Evolutionary conservation across 1,140 invertebrate species (phyloP), one percentile per base, ranked within the genome.

Genomic region (Halyomorpha halys): DNA sequence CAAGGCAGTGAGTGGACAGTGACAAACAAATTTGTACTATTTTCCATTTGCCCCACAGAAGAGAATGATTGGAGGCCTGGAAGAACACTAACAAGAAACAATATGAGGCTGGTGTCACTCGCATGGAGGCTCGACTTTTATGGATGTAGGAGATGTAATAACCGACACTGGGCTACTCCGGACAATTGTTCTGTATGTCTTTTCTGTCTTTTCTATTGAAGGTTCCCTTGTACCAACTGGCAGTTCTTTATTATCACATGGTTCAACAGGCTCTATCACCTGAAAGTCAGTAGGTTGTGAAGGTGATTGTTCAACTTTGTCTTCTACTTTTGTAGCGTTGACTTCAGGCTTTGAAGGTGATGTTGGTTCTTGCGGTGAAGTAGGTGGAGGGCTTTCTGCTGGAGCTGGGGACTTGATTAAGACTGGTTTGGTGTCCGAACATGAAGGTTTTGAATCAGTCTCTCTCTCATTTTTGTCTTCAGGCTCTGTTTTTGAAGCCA

Each of bases 131-230:
- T 70, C 69, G 19, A 66, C 63, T 62, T 69, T 70, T 18, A 56
- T 63, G 44, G 63, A 51, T 1, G 65, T 23, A n/a, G 69, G 69
- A n/a, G 71, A 71, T 11, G 71, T 72, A 39, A 72, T 72, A 18
- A 72, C 71, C 4, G 71, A 72, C 34, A 72, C 71, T 0, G 71
- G 70, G 56, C 71, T 72, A 34, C 69, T 69, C 23, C 65, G 27
- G 9, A 66, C 70, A 56, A 53, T 61, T 59, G 39, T 66, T 27
- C 51, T 39, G 51, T 18, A 39, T 39, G 23, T 56, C 61, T 27
- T 44, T 34, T 44, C 61, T 45, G 44, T 56, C 18, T n/a, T n/a
- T n/a, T n/a, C n/a, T n/a, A n/a, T n/a, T n/a, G 25, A 60, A 25
- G 27, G 5, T 11, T n/a, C 16, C 44, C 13, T 27, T 1, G 19